Percentiles rank a stretch among this genome's conserved stretches.
Conservation (phyloP, 1,140 invertebrate species). For the Hyles vespertilio region DNA sequence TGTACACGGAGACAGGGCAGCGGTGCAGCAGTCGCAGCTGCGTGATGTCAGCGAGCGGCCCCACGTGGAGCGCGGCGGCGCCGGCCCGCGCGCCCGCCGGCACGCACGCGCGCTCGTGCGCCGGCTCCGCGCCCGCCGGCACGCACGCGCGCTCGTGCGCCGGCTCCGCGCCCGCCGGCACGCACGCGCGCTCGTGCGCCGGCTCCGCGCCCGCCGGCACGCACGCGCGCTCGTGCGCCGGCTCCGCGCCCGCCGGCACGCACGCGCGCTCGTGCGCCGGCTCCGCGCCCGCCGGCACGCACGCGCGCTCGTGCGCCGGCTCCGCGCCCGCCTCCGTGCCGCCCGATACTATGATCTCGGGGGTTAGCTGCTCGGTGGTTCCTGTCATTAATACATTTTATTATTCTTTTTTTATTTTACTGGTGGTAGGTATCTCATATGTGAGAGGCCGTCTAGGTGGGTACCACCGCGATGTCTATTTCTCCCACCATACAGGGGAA, state of each 20-base stretch:
- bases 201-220: no score
- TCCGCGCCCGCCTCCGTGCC: conserved; percentile 24
- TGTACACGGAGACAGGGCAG: conserved; percentile 72
- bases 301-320: no score
- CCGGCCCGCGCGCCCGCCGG: neutral
- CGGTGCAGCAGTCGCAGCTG: conserved; percentile 58
- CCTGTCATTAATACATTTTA: no score
- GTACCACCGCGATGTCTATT: no score
- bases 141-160: no score
- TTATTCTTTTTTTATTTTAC: no score
- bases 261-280: neutral
- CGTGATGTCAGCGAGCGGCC: conserved; percentile 52
- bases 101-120: neutral
- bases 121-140: conserved; percentile 14
- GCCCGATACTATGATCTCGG: conserved; percentile 30
- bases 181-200: conserved; percentile 26
- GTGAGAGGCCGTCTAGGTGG: no score
- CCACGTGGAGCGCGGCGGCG: conserved; percentile 55
- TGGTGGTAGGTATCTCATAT: no score
- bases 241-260: neutral
- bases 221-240: conserved; percentile 26
- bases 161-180: conserved; percentile 21
- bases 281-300: no score
- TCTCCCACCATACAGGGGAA: no score
- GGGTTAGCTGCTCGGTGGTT: conserved; percentile 16